A percentile compares a stretch with the other conserved stretches of the same genome.
Evolutionary conservation across 64 coral and sea anemone genomes (phyloP).

Genomic region (Porites lutea): DNA sequence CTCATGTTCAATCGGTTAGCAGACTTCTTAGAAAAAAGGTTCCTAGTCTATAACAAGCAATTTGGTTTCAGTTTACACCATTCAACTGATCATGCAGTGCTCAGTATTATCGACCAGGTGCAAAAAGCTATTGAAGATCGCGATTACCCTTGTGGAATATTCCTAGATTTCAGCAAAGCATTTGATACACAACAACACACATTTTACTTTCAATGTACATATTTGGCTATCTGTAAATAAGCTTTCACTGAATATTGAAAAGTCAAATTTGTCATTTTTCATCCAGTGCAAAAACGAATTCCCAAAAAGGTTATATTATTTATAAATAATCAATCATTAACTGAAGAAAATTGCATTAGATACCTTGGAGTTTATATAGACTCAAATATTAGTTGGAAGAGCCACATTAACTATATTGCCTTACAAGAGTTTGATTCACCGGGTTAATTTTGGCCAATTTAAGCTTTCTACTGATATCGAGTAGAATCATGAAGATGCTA

Average conservation of each 20-base stretch:
- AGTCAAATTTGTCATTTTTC: background rate
- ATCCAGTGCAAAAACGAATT: background rate
- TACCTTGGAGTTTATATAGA: slow-evolving; percentile 38
- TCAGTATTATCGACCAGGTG: too few species aligned
- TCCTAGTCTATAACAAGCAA: background rate
- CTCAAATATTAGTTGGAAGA: background rate
- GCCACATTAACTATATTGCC: too few species aligned
- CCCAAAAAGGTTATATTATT: background rate
- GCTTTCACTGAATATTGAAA: slow-evolving; percentile 30
- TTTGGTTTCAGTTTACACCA: too few species aligned
- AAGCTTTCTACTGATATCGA: too few species aligned
- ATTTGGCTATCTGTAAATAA: background rate
- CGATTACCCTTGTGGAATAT: too few species aligned
- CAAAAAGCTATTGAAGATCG: too few species aligned
- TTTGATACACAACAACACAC: too few species aligned
- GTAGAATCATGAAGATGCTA: too few species aligned
- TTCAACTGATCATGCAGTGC: too few species aligned
- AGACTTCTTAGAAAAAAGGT: background rate
- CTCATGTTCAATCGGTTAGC: background rate
- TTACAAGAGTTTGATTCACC: too few species aligned
- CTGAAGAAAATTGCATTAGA: slow-evolving; percentile 1
- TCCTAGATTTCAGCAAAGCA: too few species aligned
- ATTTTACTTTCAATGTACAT: background rate
- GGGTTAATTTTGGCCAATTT: too few species aligned
- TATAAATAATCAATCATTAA: slow-evolving; percentile 2